Evolutionary conservation across 2,888 invertebrate species (phyloP).

Genomic region (Deilephila porcellus): DNA sequence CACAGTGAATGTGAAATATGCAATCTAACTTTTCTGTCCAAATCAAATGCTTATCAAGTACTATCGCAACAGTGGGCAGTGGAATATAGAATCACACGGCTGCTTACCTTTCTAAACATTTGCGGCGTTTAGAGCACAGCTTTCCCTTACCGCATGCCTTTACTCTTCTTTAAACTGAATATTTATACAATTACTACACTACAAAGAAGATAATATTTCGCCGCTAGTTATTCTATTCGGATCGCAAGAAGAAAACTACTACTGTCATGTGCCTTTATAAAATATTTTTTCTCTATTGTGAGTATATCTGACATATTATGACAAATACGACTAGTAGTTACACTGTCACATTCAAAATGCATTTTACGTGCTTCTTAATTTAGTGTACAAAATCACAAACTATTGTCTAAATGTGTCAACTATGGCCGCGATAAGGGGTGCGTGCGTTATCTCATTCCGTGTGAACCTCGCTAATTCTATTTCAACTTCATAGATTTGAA

Average conservation of each 20-base stretch:
- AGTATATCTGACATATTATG: too few relatives aligned
- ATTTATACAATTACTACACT: too few relatives aligned
- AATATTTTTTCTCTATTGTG: too few relatives aligned
- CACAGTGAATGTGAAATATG: too few relatives aligned
- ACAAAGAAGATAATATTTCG: too few relatives aligned
- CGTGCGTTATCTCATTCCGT: conserved; percentile 9
- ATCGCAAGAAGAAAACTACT: neutral
- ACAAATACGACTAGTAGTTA: too few relatives aligned
- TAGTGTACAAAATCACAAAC: neutral
- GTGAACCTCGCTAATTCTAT: neutral
- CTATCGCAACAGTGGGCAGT: neutral
- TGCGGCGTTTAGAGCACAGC: conserved; percentile 13
- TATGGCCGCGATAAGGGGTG: neutral
- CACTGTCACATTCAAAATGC: too few relatives aligned
- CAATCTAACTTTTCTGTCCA: neutral
- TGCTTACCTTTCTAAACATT: conserved; percentile 23
- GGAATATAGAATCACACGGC: neutral
- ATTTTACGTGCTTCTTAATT: neutral
- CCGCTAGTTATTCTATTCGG: too few relatives aligned
- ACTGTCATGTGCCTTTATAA: too few relatives aligned
- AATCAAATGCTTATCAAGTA: neutral
- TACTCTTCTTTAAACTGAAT: neutral
- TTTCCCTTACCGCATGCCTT: conserved; percentile 11
- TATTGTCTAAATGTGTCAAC: neutral
- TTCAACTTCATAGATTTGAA: neutral